Evolutionary conservation across 2,888 invertebrate genomes (phyloP).

Genomic region (Rotaria sp.): DNA sequence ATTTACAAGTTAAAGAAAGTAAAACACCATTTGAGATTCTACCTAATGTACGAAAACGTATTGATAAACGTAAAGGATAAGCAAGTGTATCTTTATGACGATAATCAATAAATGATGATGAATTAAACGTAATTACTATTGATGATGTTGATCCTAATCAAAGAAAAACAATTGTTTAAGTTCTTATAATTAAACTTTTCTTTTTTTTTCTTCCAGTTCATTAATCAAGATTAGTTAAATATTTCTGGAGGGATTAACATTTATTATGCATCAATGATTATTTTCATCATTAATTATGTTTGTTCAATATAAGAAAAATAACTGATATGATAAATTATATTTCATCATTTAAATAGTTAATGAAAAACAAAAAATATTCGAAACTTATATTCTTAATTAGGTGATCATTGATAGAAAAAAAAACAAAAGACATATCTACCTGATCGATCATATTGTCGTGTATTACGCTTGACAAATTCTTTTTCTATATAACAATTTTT

Average conservation of each 20-base stretch:
- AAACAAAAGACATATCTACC: background rate
- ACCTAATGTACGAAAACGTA: conserved; percentile 15
- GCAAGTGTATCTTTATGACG: background rate
- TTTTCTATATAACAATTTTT: background rate
- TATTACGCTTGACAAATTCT: background rate
- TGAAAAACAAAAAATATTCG: too few species aligned
- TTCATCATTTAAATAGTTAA: background rate
- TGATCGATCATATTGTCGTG: background rate
- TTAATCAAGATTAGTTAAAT: background rate
- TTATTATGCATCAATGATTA: background rate
- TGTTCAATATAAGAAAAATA: background rate
- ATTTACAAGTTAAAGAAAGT: conserved; percentile 7
- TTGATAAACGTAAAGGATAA: background rate
- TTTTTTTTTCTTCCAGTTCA: background rate
- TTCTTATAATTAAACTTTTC: too few species aligned
- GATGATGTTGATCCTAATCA: conserved; percentile 22
- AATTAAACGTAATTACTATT: conserved; percentile 18
- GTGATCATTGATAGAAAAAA: too few species aligned
- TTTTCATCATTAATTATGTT: background rate
- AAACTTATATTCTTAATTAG: too few species aligned
- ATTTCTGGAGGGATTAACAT: background rate
- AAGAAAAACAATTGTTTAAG: too few species aligned
- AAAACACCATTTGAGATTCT: conserved; percentile 23
- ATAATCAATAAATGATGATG: conserved; percentile 16
- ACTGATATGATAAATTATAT: background rate